Conservation (phyloP, 2,797 vertebrate species). For the Choloepus didactylus region DNA sequence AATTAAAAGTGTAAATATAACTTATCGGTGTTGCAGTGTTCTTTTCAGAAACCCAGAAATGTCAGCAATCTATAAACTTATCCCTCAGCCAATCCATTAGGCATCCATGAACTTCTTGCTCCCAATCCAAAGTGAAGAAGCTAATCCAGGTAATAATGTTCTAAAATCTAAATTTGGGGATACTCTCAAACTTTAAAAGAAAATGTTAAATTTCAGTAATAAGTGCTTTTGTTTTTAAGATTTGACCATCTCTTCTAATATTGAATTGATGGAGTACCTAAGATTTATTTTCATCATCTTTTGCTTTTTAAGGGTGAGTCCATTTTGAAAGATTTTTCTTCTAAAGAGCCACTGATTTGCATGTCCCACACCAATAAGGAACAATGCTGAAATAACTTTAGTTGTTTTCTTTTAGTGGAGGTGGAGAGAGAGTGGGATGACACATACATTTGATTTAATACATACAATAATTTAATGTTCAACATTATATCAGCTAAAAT, state of each 20-base stretch:
- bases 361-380: background rate
- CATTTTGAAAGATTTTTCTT: background rate
- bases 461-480: conserved; percentile 62
- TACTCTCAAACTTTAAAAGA: conserved; percentile 47
- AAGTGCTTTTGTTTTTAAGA: conserved; percentile 53
- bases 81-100: background rate
- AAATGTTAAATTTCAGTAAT: conserved; percentile 56
- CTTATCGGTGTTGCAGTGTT: conserved; percentile 34
- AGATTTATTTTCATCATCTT: conserved; percentile 24
- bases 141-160: conserved; percentile 21
- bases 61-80: background rate
- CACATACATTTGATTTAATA: conserved; percentile 66
- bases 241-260: conserved; percentile 19
- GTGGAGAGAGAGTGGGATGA: background rate
- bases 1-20: conserved; percentile 18
- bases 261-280: background rate
- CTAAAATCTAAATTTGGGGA: conserved; percentile 30
- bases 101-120: conserved; percentile 16
- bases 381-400: conserved; percentile 49
- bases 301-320: conserved; percentile 29
- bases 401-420: conserved; percentile 46
- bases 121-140: conserved; percentile 52
- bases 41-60: conserved; percentile 48
- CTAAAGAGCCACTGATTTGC: background rate
- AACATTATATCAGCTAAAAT: background rate